Evolutionary conservation across 2,888 invertebrate genomes (phyloP), one percentile per base, ranked within the genome.

Genomic region (Nyleta sp.): DNA sequence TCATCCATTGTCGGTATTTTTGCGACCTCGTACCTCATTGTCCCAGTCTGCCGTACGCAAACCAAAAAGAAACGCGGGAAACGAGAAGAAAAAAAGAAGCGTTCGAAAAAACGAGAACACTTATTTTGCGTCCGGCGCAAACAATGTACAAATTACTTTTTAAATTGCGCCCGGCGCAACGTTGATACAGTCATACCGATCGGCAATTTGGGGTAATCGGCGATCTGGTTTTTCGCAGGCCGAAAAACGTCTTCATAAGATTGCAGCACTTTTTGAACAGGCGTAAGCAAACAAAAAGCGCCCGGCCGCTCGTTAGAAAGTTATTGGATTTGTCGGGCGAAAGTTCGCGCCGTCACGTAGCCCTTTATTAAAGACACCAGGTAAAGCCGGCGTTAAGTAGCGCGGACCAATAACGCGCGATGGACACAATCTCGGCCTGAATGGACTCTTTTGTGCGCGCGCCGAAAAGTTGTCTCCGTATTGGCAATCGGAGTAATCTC

Each of bases 1-100:
- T 75, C 55, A 67, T 59, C 67, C 53, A 65, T 73, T 73, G 73
- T 73, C 42, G 46, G 52, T 13, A 71, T 62, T 53, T 62, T 62
- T 72, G 53, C 33, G 35, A 62, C 71, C 60, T 28, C 53, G 52
- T 18, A 17, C 4, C 40, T 40, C 42, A 70, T 59, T 60, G 71
- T 62, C 52, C 31, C 35, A n/a, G n/a, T n/a, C n/a, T n/a, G n/a
- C n/a, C n/a, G n/a, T n/a, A n/a, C n/a, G n/a, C n/a, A n/a, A n/a
- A n/a, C n/a, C n/a, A 35, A 24, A 20, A 28, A 10, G 22, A 20
- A 52, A 40, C 50, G 35, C 17, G 40, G 11, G 46, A 33, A 35
- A 46, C 31, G 38, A 33, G 18, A 13, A 53, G 8, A 6, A 6
- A 10, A 22, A 35, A 33, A 48, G 6, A 38, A 55, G 2, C 20